phyloP scores from a whole-genome alignment of 2,113 vertebrate species.

The Coptodon rendalli region DNA sequence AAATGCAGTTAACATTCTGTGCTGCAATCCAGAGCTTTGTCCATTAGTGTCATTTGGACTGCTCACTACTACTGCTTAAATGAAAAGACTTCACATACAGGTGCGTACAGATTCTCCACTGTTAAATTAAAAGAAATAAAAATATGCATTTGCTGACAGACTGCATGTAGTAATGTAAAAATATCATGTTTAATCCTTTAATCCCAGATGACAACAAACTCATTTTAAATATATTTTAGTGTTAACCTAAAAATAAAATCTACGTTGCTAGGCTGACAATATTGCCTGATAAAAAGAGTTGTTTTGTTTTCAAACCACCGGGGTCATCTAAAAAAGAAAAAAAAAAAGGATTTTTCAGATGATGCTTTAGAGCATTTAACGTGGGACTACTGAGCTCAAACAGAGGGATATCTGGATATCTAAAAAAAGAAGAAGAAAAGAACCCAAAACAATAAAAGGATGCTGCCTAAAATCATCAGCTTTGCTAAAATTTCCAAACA shows the following conservation, averaged over 20 bases:
- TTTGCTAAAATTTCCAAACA: constrained; percentile 42
- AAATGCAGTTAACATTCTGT: background rate
- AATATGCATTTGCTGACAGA: background rate
- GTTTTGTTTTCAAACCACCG: constrained; percentile 30
- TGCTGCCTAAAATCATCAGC: background rate
- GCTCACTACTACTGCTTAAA: constrained; percentile 11
- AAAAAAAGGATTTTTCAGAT: background rate
- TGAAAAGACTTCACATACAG: background rate
- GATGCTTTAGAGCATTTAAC: background rate
- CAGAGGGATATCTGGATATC: background rate
- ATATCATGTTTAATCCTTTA: background rate
- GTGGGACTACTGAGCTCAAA: background rate
- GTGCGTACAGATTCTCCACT: background rate
- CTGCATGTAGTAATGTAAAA: background rate
- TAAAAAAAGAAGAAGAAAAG: background rate
- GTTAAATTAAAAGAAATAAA: background rate
- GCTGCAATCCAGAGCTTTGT: background rate
- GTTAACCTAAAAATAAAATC: background rate
- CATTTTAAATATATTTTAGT: background rate
- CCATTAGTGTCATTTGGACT: background rate
- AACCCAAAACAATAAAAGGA: background rate
- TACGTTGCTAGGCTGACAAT: background rate
- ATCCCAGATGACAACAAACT: background rate
- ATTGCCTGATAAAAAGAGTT: background rate
- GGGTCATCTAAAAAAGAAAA: constrained; percentile 5